Evolutionary conservation across 2,888 invertebrate species (phyloP), one percentile per base, ranked within the genome.

Genomic region (Amiota communis): DNA sequence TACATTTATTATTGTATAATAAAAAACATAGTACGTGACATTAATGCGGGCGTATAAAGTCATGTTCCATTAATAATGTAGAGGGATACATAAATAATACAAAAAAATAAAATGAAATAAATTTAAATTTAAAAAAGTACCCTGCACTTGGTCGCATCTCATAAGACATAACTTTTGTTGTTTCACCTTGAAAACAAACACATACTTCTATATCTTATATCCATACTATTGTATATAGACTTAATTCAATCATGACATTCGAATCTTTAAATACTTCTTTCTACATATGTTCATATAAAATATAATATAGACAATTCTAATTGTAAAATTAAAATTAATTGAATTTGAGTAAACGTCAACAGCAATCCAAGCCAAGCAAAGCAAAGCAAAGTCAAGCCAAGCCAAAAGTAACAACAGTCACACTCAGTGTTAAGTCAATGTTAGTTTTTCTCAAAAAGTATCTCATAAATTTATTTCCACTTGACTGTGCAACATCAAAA

Each of bases 251-350:
- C n/a, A n/a, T n/a, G n/a, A 23, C 23, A 23, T 23, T 23, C 23
- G n/a, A n/a, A n/a, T n/a, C n/a, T n/a, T n/a, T n/a, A 23, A 23
- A 23, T 23, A 23, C 23, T 23, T 23, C 23, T 23, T n/a, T n/a
- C n/a, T n/a, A n/a, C n/a, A n/a, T n/a, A n/a, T n/a, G n/a, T n/a
- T n/a, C n/a, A n/a, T n/a, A n/a, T n/a, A n/a, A n/a, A 23, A 3
- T 36, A 2, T 6, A n/a, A 36, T 36, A 36, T 36, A 6, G 36
- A 36, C 3, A 6, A 36, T 36, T 36, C 36, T 36, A 36, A 74
- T 75, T 80, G 75, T 76, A 81, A 77, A 85, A 83, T 83, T 85
- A 79, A 84, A 85, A 80, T 83, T 79, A 83, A 83, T 83, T 83
- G 84, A 76, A 79, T 76, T 78, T 78, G 70, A 72, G 72, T 70